Evolutionary conservation across 2,113 vertebrate genomes (phyloP).

Genomic region (human (Homo sapiens)): DNA sequence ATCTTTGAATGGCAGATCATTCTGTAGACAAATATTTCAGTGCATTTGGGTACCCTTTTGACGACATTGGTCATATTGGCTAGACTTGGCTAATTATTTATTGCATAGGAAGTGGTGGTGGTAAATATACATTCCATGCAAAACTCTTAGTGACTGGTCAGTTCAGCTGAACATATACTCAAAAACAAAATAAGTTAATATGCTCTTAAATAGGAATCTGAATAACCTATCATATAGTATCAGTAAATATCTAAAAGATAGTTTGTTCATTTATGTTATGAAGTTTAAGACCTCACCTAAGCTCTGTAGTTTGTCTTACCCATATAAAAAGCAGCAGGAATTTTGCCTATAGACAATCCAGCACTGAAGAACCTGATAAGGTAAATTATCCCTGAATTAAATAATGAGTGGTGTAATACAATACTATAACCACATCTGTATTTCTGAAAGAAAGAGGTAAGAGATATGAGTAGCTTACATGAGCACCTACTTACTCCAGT

Average conservation of each 20-base stretch:
- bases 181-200: slow-evolving; percentile 4
- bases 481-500: neutral
- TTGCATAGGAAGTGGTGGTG: neutral
- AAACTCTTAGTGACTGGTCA: neutral
- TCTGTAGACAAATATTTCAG: neutral
- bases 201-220: neutral
- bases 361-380: neutral
- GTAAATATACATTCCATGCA: neutral
- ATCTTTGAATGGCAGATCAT: slow-evolving; percentile 3
- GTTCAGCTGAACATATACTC: neutral
- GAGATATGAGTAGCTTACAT: neutral
- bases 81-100: neutral
- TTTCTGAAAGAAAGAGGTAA: neutral
- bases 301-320: neutral
- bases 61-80: neutral
- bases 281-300: neutral
- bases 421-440: neutral
- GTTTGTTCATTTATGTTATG: neutral
- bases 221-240: neutral
- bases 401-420: neutral
- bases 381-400: neutral
- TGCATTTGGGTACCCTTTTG: neutral
- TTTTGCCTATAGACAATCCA: neutral
- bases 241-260: neutral
- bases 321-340: neutral